These are phyloP conservation scores for Siniperca obscura DNA, from an alignment of 2,797 vertebrate species.

Conservation along the genomic window DNA sequence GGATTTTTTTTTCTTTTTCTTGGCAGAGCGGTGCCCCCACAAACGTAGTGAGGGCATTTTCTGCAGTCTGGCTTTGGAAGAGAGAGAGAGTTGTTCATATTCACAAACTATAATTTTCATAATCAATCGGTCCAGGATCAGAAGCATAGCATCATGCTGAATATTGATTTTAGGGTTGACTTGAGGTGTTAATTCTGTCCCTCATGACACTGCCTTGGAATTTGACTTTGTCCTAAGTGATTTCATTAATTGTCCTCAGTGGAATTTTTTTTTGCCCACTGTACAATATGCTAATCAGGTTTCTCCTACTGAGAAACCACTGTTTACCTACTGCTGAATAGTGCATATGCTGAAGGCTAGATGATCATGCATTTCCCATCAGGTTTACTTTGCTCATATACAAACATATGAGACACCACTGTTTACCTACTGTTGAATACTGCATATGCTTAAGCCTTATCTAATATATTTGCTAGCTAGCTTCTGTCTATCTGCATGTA, in stretches of 20 bases:
- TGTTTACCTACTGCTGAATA: conserved; percentile 23
- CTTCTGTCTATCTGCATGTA: not conserved
- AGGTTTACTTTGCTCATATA: conserved; percentile 8
- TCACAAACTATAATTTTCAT: not conserved
- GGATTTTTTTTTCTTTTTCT: too few relatives aligned
- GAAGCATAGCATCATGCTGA: conserved; percentile 7
- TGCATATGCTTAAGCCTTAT: not conserved
- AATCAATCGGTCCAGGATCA: conserved; percentile 13
- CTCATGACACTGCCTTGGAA: conserved; percentile 4
- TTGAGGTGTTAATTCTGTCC: not conserved
- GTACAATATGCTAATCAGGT: conserved; percentile 32
- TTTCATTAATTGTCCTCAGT: conserved; percentile 49
- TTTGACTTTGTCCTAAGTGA: conserved; percentile 30
- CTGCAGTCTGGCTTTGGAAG: not conserved
- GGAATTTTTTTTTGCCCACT: conserved; percentile 25
- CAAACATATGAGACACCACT: not conserved
- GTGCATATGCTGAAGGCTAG: conserved; percentile 7
- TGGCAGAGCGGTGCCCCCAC: not conserved
- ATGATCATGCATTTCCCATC: conserved; percentile 16
- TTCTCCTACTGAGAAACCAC: not conserved
- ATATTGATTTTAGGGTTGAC: conserved; percentile 29
- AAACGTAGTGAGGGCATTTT: not conserved
- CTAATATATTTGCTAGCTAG: not conserved
- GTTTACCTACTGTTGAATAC: not conserved
- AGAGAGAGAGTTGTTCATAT: not conserved